phyloP scores from a whole-genome alignment of 2,888 invertebrate species.

The Corbicula japonica region DNA sequence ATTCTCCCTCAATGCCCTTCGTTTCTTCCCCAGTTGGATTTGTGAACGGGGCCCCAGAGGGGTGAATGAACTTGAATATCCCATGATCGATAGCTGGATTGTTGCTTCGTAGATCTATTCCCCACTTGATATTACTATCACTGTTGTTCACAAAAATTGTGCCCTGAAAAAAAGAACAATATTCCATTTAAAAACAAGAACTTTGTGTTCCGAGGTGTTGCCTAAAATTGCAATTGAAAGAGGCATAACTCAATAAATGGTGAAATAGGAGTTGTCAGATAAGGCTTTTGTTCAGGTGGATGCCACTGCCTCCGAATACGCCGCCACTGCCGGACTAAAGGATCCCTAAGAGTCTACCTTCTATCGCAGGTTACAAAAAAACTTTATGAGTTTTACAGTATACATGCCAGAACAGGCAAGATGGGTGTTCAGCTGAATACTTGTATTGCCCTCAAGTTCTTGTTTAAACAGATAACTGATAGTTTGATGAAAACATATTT shows the following conservation, averaged over 20 bases:
- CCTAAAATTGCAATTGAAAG: neutral
- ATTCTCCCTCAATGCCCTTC: constrained; percentile 80
- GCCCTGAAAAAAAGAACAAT: constrained; percentile 68
- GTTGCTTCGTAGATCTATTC: constrained; percentile 80
- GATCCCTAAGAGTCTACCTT: no score
- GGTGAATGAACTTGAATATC: constrained; percentile 84
- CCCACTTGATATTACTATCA: constrained; percentile 81
- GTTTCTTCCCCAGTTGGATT: constrained; percentile 72
- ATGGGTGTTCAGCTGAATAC: no score
- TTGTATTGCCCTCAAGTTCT: no score
- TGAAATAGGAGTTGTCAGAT: neutral
- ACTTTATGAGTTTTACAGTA: no score
- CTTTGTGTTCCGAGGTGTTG: neutral
- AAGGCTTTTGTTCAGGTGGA: no score
- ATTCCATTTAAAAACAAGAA: neutral
- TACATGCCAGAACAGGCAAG: no score
- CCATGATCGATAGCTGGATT: constrained; percentile 80
- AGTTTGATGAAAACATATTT: no score
- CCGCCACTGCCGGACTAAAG: no score
- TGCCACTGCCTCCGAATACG: no score
- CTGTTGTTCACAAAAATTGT: constrained; percentile 84
- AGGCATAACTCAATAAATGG: neutral
- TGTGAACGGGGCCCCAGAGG: constrained; percentile 82
- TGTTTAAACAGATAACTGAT: no score
- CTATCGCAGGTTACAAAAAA: no score